Percentiles rank a stretch among this genome's conserved stretches.
Evolutionary conservation across 2,113 vertebrate species (phyloP).

Genomic region (Laterallus jamaicensis): DNA sequence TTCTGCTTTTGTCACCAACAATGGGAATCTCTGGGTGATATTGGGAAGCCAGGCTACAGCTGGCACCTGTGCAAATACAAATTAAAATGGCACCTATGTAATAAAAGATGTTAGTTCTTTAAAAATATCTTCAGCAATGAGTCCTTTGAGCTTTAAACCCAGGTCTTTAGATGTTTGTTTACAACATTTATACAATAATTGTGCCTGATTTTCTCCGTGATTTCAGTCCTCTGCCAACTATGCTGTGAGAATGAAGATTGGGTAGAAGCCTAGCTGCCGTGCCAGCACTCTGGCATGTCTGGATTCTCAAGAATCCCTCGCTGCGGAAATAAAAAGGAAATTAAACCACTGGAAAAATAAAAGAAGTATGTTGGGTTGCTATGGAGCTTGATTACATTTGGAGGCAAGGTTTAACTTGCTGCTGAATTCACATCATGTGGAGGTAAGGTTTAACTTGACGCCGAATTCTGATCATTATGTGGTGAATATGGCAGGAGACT

Average conservation of each 20-base stretch:
- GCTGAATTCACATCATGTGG: neutral
- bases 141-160: neutral
- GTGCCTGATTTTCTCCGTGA: neutral
- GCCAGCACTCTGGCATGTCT: conserved; percentile 46
- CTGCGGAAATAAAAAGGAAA: conserved; percentile 63
- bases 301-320: conserved; percentile 54
- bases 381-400: neutral
- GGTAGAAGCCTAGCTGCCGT: neutral
- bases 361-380: conserved; percentile 18
- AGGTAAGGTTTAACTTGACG: neutral
- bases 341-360: conserved; percentile 40
- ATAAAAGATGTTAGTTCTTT: neutral
- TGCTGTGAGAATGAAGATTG: neutral
- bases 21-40: neutral
- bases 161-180: neutral
- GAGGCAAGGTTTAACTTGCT: neutral
- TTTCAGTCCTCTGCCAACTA: neutral
- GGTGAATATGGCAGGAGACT: neutral
- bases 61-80: neutral
- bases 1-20: neutral
- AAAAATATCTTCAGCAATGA: neutral
- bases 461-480: neutral
- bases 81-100: neutral
- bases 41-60: neutral
- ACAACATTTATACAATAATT: neutral